Evolutionary conservation across 2,888 invertebrate species (phyloP), one percentile per base, ranked within the genome.

Genomic region (Trachelus iudaicus): DNA sequence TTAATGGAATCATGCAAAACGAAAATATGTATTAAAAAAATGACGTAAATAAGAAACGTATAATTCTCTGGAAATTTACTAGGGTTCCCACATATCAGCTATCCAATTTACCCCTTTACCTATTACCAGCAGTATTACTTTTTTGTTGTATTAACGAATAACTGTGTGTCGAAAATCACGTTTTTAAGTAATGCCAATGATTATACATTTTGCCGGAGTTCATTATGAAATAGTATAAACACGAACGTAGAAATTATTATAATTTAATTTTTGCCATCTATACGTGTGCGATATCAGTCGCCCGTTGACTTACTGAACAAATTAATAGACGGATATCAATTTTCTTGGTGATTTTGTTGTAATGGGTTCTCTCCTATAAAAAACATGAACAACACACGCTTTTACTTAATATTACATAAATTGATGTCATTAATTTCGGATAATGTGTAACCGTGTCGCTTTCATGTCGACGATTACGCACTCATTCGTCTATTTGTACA

Each of bases 401-500:
- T 75, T 79, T 80, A 69, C 78, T 79, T 81, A 80, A 81, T 76
- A 79, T 84, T 84, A 83, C 79, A 80, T 80, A 84, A 76, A 85
- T 80, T 85, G 83, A 83, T 80, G 80, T 81, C 74, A 79, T 81
- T 85, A 82, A 80, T 81, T 81, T 83, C 80, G 77, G 76, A 81
- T 81, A 81, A 77, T 79, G 78, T 79, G 77, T 80, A 85, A 83
- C 79, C 81, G 81, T 80, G 79, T 84, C 73, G 34, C 75, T 37
- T 78, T 34, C 80, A 79, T 79, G 78, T 80, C 81, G 83, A 82
- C 77, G 82, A 79, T 84, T 83, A 81, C 77, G 77, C 79, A 82
- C 74, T 83, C 75, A 82, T 83, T 80, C 79, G 81, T 83, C 83
- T 81, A 74, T 84, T 86, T 87, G 85, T 84, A 85, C 81, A 78